Evolutionary conservation across 2,113 vertebrate genomes (phyloP).

Genomic region (Zapus hudsonius): DNA sequence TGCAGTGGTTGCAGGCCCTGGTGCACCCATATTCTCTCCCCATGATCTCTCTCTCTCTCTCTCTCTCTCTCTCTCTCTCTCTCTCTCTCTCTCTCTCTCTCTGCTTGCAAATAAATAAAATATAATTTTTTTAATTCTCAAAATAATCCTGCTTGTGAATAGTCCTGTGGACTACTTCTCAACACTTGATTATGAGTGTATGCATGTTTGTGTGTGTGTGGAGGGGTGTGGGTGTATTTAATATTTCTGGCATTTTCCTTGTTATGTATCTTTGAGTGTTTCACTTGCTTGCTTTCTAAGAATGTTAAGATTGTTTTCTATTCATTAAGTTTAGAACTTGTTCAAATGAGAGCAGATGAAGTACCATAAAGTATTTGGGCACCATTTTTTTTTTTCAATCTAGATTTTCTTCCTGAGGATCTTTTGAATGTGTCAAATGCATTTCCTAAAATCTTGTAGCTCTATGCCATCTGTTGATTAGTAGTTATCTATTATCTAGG

Average conservation of each 20-base stretch:
- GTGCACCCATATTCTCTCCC: too few relatives aligned
- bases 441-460: conserved; percentile 5
- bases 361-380: not conserved
- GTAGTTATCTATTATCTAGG: not conserved
- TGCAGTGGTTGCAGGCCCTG: too few relatives aligned
- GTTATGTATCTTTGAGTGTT: not conserved
- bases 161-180: not conserved
- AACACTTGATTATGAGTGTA: not conserved
- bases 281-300: not conserved
- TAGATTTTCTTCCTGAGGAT: conserved; percentile 17
- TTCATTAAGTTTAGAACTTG: not conserved
- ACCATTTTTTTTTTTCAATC: not conserved
- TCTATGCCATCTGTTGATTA: conserved; percentile 1
- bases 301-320: conserved; percentile 48
- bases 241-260: not conserved
- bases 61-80: too few relatives aligned
- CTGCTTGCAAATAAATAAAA: too few relatives aligned
- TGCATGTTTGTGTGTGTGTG: not conserved
- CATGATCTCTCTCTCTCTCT: too few relatives aligned
- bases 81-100: too few relatives aligned
- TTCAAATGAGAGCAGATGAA: conserved; percentile 25
- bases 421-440: not conserved
- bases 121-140: too few relatives aligned
- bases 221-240: not conserved
- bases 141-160: not conserved